A percentile compares a stretch with the other conserved stretches of the same genome.
phyloP scores from a whole-genome alignment of 2,797 vertebrate species.

The Eulemur mongoz region DNA sequence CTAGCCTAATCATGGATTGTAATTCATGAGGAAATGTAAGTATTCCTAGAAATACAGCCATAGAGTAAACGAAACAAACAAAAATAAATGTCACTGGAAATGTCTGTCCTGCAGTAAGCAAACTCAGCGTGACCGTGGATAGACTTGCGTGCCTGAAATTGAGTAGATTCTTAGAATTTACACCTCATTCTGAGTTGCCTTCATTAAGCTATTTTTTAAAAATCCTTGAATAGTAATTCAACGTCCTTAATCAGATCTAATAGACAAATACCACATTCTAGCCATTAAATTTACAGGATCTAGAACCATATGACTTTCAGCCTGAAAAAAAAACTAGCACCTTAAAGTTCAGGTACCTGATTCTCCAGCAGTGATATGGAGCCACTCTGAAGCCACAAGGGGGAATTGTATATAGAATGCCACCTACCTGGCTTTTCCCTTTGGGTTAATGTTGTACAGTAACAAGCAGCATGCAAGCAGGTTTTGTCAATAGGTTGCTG shows the following conservation, averaged over 20 bases:
- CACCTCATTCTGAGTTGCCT: not conserved
- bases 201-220: not conserved
- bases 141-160: fast-evolving
- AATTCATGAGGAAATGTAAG: not conserved
- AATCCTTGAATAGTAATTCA: not conserved
- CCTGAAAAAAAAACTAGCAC: not conserved
- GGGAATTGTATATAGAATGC: not conserved
- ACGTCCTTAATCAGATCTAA: not conserved
- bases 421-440: not conserved
- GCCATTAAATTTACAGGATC: not conserved
- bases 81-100: not conserved
- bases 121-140: not conserved
- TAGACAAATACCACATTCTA: not conserved
- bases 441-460: not conserved
- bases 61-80: not conserved
- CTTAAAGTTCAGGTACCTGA: not conserved
- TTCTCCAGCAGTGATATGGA: not conserved
- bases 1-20: not conserved
- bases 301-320: not conserved
- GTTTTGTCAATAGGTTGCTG: not conserved
- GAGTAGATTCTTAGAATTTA: not conserved
- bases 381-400: not conserved
- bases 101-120: not conserved
- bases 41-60: not conserved
- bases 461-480: not conserved